Evolutionary conservation across 2,113 vertebrate genomes (phyloP).

Genomic region (Stigmatopora nigra): DNA sequence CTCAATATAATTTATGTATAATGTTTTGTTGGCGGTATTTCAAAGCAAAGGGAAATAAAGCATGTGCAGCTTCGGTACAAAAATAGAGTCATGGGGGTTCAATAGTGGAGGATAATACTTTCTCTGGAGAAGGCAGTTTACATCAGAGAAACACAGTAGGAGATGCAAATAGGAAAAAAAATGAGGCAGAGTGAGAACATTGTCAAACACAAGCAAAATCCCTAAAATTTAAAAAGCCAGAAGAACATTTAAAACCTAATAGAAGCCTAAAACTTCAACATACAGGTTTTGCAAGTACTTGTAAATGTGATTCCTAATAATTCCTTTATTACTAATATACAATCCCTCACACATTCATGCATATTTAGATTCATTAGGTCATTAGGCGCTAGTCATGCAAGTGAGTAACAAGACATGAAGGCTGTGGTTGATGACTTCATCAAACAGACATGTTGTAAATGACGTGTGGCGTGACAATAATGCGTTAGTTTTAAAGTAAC

Average conservation of each 20-base stretch:
- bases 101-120: background rate
- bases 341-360: background rate
- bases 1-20: background rate
- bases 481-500: background rate
- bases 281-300: background rate
- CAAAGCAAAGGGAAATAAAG: background rate
- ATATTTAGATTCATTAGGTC: background rate
- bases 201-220: background rate
- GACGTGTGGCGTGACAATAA: background rate
- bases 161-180: background rate
- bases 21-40: background rate
- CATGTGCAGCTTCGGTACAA: background rate
- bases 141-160: constrained; percentile 13
- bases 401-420: background rate
- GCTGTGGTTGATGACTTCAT: background rate
- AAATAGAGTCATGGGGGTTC: background rate
- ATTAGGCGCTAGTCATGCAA: background rate
- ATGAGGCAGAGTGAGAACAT: constrained; percentile 1
- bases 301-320: background rate
- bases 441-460: background rate
- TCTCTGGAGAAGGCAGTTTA: background rate
- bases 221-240: background rate
- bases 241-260: constrained; percentile 16
- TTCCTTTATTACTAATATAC: background rate
- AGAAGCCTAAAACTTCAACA: constrained; percentile 5